Conservation (phyloP, 2,113 vertebrate species). For the Alligator sinensis region DNA sequence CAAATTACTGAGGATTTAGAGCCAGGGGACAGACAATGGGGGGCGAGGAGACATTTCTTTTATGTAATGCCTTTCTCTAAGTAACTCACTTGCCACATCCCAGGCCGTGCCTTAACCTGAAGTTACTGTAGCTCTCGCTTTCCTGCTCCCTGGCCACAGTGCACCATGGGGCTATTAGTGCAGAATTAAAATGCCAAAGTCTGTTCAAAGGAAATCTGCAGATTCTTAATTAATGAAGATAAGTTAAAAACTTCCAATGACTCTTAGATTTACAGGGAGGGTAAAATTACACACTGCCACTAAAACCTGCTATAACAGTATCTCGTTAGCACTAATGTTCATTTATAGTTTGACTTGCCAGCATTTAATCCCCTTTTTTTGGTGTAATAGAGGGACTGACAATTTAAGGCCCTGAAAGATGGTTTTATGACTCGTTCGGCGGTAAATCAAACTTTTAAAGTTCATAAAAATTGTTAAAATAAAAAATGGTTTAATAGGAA, state of each 20-base stretch:
- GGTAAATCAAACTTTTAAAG: slow-evolving; percentile 86
- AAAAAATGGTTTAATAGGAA: slow-evolving; percentile 88
- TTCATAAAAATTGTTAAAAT: slow-evolving; percentile 87
- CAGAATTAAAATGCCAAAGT: slow-evolving; percentile 43
- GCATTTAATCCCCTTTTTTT: slow-evolving; percentile 79
- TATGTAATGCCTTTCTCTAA: neutral
- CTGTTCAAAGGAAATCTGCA: slow-evolving; percentile 57
- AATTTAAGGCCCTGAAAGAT: slow-evolving; percentile 83
- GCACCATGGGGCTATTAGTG: neutral
- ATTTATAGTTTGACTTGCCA: slow-evolving; percentile 83
- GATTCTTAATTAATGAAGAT: slow-evolving; percentile 78
- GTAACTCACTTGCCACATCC: neutral
- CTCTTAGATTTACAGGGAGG: slow-evolving; percentile 79
- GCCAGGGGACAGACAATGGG: neutral
- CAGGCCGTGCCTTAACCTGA: accelerated
- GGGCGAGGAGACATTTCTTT: neutral
- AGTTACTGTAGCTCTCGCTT: neutral
- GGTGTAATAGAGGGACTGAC: slow-evolving; percentile 74
- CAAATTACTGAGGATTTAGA: neutral
- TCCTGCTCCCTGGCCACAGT: neutral
- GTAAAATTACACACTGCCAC: slow-evolving; percentile 80
- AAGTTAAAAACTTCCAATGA: slow-evolving; percentile 61
- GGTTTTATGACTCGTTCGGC: slow-evolving; percentile 73
- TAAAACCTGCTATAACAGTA: slow-evolving; percentile 81
- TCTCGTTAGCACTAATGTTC: slow-evolving; percentile 84